A percentile compares a stretch with the other conserved stretches of the same genome.
Conservation (phyloP, 2,888 invertebrate genomes). For the Drosophila affinis region DNA sequence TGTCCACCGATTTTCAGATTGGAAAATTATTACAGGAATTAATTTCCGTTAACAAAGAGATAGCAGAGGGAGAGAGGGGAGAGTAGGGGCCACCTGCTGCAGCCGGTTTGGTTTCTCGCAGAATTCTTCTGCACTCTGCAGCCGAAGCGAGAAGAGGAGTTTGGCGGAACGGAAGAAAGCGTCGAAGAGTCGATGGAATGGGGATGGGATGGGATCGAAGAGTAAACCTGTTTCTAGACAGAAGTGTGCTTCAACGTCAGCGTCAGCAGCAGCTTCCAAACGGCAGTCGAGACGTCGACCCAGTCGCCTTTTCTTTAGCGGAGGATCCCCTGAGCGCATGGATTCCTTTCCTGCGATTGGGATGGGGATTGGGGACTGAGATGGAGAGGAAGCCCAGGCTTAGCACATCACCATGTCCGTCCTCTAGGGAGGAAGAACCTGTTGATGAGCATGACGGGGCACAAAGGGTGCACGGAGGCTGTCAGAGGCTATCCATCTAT, state of each 20-base stretch:
- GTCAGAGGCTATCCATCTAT: conserved; percentile 5
- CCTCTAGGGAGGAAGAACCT: conserved; percentile 1
- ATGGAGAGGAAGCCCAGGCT: conserved; percentile 23
- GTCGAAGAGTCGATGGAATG: conserved; percentile 51
- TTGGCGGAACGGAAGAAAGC: conserved; percentile 57
- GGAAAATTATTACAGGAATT: conserved; percentile 36
- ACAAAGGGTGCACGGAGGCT: conserved; percentile 15
- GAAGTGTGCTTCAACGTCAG: not conserved
- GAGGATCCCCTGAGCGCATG: conserved; percentile 8
- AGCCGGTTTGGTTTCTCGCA: conserved; percentile 36
- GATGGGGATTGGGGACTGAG: not conserved
- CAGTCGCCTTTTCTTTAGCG: conserved; percentile 35
- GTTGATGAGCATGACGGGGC: conserved; percentile 31
- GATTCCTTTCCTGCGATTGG: conserved; percentile 35
- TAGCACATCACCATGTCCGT: conserved; percentile 10
- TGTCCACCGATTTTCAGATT: conserved; percentile 24
- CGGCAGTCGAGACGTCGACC: conserved; percentile 29
- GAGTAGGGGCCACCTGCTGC: conserved; percentile 42
- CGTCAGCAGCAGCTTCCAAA: not conserved
- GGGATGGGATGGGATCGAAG: conserved; percentile 12
- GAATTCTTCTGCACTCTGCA: conserved; percentile 25
- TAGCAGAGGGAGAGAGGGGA: conserved; percentile 8
- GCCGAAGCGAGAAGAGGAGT: conserved; percentile 21
- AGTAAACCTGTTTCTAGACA: conserved; percentile 49
- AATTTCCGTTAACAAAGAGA: conserved; percentile 18